Evolutionary conservation across 1,140 invertebrate genomes (phyloP).

Genomic region (Steinernema khuongi): DNA sequence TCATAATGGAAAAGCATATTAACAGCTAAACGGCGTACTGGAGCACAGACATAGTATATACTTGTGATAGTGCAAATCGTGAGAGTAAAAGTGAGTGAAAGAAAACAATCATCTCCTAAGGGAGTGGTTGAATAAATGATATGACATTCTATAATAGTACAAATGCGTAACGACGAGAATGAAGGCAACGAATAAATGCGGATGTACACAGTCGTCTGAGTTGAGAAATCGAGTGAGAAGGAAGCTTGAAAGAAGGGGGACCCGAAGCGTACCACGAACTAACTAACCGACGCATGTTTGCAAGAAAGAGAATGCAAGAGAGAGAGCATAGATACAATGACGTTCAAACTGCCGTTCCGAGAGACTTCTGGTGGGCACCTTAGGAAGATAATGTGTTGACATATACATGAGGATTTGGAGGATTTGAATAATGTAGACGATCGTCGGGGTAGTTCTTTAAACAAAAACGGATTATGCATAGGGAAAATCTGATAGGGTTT

Average conservation of each 20-base stretch:
- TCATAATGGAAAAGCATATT: no score
- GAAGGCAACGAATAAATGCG: background rate
- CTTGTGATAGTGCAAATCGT: background rate
- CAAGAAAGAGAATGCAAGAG: background rate
- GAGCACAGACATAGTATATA: background rate
- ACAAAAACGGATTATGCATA: no score
- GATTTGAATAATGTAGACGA: no score
- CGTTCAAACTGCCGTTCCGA: background rate
- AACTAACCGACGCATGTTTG: background rate
- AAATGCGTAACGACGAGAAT: background rate
- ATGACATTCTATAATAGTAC: constrained; percentile 2
- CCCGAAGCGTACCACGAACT: background rate
- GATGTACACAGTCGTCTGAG: background rate
- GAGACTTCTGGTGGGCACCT: background rate
- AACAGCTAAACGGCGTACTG: no score
- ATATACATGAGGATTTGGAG: background rate
- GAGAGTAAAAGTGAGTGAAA: background rate
- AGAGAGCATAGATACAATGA: background rate
- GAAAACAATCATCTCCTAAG: background rate
- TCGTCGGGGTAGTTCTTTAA: no score
- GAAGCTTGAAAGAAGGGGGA: background rate
- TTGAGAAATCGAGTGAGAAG: background rate
- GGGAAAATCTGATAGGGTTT: no score
- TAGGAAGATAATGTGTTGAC: background rate
- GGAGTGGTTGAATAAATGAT: background rate